These are phyloP conservation scores for Lepidochrysops patricia DNA, from an alignment of 2,888 invertebrate species.

Conservation along the genomic window DNA sequence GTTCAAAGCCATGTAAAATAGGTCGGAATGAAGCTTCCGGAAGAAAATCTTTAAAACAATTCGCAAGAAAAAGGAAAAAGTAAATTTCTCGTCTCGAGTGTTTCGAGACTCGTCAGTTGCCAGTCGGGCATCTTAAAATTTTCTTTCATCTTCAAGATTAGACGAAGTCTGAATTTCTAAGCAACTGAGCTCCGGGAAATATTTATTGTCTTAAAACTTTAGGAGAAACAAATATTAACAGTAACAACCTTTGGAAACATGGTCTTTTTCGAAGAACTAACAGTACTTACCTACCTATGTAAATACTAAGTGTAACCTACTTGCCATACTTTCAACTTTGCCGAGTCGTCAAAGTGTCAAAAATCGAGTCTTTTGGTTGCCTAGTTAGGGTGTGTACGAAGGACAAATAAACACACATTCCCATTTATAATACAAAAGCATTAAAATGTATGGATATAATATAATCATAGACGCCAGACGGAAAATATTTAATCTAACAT, in stretches of 20 bases:
- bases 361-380: no score
- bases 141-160: slow-evolving; percentile 17
- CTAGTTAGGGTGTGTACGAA: no score
- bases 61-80: slow-evolving; percentile 7
- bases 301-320: no score
- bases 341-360: no score
- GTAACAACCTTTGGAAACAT: no score
- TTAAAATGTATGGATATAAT: no score
- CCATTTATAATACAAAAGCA: no score
- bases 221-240: not conserved
- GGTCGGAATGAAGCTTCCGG: not conserved
- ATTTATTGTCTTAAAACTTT: not conserved
- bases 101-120: slow-evolving; percentile 11
- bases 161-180: slow-evolving; percentile 12
- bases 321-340: no score
- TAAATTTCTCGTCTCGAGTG: not conserved
- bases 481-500: not conserved
- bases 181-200: not conserved
- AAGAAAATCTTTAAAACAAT: slow-evolving; percentile 10
- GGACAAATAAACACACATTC: no score
- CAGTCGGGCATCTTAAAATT: slow-evolving; percentile 17
- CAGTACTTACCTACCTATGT: no score
- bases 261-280: no score
- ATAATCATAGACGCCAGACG: not conserved
- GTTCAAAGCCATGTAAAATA: not conserved